phyloP scores from a whole-genome alignment of 2,113 vertebrate genomes.

The Phalacrocorax brasilianus region DNA sequence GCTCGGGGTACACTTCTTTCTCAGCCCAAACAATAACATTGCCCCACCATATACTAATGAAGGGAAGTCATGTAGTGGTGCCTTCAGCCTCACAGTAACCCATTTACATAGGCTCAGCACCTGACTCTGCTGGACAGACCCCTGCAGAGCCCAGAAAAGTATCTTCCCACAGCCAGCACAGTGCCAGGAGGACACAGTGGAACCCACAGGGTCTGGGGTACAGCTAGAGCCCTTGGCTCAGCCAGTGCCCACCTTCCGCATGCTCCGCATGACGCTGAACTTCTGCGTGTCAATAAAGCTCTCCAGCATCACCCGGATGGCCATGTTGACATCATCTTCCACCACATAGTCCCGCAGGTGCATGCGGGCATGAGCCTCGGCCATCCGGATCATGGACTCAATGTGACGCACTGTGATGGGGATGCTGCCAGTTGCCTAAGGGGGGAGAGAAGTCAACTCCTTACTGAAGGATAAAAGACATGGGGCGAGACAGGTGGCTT shows the following conservation, averaged over 20 bases:
- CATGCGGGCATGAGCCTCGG: constrained; percentile 93
- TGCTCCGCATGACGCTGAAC: constrained; percentile 96
- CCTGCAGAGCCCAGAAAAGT: neutral
- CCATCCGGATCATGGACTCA: constrained; percentile 99
- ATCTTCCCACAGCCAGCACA: neutral
- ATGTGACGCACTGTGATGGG: constrained; percentile 98
- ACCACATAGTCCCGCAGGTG: constrained; percentile 94
- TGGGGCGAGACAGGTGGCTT: neutral
- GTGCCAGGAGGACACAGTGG: fast-evolving
- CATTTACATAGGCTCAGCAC: fast-evolving
- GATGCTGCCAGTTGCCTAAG: constrained; percentile 93
- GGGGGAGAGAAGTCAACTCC: neutral
- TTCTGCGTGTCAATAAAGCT: constrained; percentile 99
- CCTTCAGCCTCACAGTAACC: neutral
- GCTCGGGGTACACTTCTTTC: fast-evolving
- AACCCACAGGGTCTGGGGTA: fast-evolving
- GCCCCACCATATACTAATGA: neutral
- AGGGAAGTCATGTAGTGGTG: fast-evolving
- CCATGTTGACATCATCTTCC: constrained; percentile 98
- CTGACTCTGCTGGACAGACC: neutral
- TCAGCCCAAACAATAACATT: neutral
- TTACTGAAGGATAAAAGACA: neutral
- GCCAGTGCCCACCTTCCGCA: constrained; percentile 84
- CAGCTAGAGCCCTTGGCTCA: fast-evolving
- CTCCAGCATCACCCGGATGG: constrained; percentile 97